Conservation (phyloP, 2,888 invertebrate species). For the Tanypteryx hageni region DNA sequence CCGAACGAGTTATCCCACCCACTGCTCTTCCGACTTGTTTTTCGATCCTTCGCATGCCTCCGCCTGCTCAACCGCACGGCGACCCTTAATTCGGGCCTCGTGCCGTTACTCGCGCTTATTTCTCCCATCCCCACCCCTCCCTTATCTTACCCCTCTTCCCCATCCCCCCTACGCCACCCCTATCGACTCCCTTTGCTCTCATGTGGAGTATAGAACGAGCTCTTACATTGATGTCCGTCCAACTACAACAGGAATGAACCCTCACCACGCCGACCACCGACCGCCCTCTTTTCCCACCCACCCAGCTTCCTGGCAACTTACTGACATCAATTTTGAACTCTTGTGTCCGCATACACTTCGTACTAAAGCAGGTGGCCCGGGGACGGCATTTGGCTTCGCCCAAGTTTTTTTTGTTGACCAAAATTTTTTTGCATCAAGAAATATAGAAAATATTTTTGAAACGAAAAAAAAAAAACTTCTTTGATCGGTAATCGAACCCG, state of each 20-base stretch:
- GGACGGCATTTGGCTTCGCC: too few species aligned
- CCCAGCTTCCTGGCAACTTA: too few species aligned
- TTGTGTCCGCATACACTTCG: too few species aligned
- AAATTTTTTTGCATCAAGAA: too few species aligned
- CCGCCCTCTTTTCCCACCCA: too few species aligned
- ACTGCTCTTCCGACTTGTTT: background rate
- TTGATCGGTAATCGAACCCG: too few species aligned
- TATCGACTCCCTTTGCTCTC: background rate
- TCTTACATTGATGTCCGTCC: background rate
- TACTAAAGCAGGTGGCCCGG: too few species aligned
- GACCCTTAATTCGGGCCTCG: background rate
- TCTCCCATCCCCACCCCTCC: background rate
- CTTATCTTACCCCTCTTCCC: background rate
- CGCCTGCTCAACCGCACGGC: background rate
- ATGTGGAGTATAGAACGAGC: background rate
- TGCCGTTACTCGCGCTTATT: background rate
- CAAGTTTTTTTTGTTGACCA: too few species aligned
- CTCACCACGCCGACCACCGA: background rate
- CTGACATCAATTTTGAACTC: too few species aligned
- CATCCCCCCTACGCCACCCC: background rate
- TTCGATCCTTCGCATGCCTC: background rate
- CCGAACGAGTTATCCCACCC: background rate
- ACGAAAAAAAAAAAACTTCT: too few species aligned
- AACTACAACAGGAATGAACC: background rate
- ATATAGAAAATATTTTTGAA: too few species aligned